Evolutionary conservation across 2,797 vertebrate species (phyloP), one percentile per base, ranked within the genome.

Genomic region (Halcyon leucocephala): DNA sequence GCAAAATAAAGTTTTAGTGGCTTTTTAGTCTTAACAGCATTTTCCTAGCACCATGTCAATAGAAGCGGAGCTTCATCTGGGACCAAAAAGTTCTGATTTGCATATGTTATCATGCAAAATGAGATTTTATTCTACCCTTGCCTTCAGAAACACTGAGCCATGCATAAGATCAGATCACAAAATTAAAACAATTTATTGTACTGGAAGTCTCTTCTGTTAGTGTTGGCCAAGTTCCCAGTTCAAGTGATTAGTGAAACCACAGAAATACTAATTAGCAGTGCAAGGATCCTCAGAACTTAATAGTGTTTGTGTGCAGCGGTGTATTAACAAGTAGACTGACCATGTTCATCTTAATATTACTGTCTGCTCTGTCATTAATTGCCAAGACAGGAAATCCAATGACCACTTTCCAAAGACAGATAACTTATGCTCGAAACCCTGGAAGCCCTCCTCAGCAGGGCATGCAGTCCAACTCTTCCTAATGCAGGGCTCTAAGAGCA

Each of bases 241-340:
- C 62, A 93, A 94, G 96, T 2, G 93, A 97, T 97, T 93, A 97
- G 96, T 88, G 95, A 95, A 96, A 96, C 97, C 96, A 97, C 93
- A 96, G 97, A 97, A 97, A 97, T 97, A 92, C 96, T 97, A 93
- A 98, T 97, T 96, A 98, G 97, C 96, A 93, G 95, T 52, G 82
- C 96, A 92, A 94, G 92, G 95, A 90, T 95, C 58, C 88, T 86
- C 96, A 78, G 81, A 73, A 71, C 73, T 73, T 89, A 62, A 33
- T 69, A 41, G 89, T 26, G 20, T 31, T 88, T 81, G 29, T 90
- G 94, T 93, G 96, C 86, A 46, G 11, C 25, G 93, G 97, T 94
- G 78, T 51, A 39, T 92, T 94, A 96, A 93, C 94, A 95, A 94
- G 93, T 57, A 61, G 64, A 77, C n/a, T 65, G 87, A 89, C 83